Percentiles rank a stretch among this genome's conserved stretches.
These are phyloP conservation scores for Micronycteris hirsuta DNA, from an alignment of 2,113 vertebrate species.

Conservation along the genomic window DNA sequence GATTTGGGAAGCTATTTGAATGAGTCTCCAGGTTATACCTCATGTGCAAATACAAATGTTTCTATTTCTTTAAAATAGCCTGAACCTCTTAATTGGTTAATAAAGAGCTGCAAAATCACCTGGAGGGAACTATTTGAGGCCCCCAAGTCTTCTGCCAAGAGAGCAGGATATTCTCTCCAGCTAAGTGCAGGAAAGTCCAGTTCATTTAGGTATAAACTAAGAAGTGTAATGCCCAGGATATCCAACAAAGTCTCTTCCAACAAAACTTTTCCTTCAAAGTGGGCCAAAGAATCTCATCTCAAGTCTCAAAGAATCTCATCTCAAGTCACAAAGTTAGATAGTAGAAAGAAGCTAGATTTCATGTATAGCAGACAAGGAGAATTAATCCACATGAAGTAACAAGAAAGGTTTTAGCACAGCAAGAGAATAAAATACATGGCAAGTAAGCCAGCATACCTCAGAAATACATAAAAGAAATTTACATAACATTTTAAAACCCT, in stretches of 20 bases:
- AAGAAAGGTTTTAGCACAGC: background rate
- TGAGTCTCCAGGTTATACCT: too few species aligned
- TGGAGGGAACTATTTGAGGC: background rate
- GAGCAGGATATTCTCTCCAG: background rate
- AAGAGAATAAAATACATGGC: background rate
- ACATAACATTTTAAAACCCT: background rate
- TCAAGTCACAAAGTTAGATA: background rate
- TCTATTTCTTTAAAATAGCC: too few species aligned
- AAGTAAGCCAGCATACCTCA: background rate
- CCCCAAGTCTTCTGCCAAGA: background rate
- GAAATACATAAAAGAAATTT: background rate
- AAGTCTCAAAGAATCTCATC: too few species aligned
- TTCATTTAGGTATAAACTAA: background rate
- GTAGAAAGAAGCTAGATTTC: background rate
- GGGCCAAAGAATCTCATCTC: background rate
- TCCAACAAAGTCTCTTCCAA: background rate
- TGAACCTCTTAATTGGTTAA: too few species aligned
- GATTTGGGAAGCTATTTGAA: too few species aligned
- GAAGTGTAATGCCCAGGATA: background rate
- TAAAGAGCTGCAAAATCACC: background rate
- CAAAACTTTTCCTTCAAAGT: background rate
- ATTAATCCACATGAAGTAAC: background rate
- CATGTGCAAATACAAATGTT: too few species aligned
- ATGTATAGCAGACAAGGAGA: background rate
- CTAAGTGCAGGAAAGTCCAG: background rate